Percentiles rank a stretch among this genome's conserved stretches.
Evolutionary conservation across 2,113 vertebrate genomes (phyloP).

Genomic region (Felis catus): F.catus_Fca126_mat1.0 CM031415.1:91156001-91156500

Average conservation of each 20-base stretch:
- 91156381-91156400: too few relatives aligned
- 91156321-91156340: neutral
- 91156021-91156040: neutral
- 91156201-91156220: neutral
- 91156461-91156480: too few relatives aligned
- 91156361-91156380: too few relatives aligned
- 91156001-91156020: neutral
- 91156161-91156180: neutral
- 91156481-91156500: neutral
- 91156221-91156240: neutral
- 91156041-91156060: neutral
- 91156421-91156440: neutral
- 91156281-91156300: too few relatives aligned
- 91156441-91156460: neutral
- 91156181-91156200: neutral
- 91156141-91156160: neutral
- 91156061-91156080: neutral
- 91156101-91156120: neutral
- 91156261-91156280: neutral
- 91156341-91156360: neutral
- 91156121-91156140: neutral
- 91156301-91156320: neutral
- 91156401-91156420: fast-evolving
- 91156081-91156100: neutral
- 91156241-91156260: neutral